Evolutionary conservation across 2,113 vertebrate genomes (phyloP).

Genomic region (Gambusia affinis): DNA sequence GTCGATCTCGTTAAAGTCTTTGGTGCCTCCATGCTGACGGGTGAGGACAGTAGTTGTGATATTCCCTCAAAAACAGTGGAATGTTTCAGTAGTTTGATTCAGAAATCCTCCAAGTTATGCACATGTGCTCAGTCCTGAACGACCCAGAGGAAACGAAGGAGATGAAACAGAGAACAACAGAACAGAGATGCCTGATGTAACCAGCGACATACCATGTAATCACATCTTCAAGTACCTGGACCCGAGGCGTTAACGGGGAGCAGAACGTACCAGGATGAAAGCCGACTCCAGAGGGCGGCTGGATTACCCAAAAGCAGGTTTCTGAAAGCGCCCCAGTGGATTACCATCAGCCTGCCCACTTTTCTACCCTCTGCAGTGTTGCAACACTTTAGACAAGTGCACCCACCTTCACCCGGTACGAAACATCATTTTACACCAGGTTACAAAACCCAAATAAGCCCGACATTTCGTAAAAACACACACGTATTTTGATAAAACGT

Average conservation of each 20-base stretch:
- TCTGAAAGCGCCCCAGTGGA: conserved; percentile 42
- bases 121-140: conserved; percentile 57
- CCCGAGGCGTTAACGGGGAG: conserved; percentile 42
- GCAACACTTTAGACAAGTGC: conserved; percentile 64
- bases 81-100: conserved; percentile 81
- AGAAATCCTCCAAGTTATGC: conserved; percentile 53
- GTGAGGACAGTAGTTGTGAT: conserved; percentile 59
- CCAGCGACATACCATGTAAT: conserved; percentile 54
- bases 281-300: conserved; percentile 31
- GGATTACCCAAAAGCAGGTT: conserved; percentile 24
- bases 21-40: conserved; percentile 66
- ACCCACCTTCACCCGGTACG: conserved; percentile 61
- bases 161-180: conserved; percentile 36
- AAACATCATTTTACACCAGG: conserved; percentile 68
- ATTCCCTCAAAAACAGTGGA: conserved; percentile 72
- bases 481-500: conserved; percentile 66
- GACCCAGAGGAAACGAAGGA: conserved; percentile 48
- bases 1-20: conserved; percentile 68
- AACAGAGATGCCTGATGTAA: conserved; percentile 54
- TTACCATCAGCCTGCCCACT: conserved; percentile 47
- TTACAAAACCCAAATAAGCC: conserved; percentile 69
- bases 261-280: conserved; percentile 56
- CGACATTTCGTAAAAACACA: conserved; percentile 60
- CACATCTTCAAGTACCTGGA: conserved; percentile 61
- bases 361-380: conserved; percentile 47